Conservation (phyloP, 2,888 invertebrate genomes). For the Gerosis bhagava region DNA sequence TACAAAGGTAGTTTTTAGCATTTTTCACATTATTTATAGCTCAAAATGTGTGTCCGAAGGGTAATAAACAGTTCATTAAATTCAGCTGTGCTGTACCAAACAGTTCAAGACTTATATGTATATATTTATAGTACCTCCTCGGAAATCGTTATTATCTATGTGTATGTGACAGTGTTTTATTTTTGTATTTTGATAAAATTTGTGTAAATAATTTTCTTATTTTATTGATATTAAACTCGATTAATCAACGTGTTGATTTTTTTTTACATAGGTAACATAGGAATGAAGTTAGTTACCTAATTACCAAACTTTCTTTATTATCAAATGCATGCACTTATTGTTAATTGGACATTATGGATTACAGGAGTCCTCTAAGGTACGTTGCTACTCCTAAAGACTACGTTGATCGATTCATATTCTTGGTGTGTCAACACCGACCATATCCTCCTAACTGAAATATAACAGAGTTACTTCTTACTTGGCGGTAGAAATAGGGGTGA, state of each 20-base stretch:
- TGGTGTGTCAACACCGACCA: too few relatives aligned
- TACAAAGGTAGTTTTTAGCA: slow-evolving; percentile 40
- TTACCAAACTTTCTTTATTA: too few relatives aligned
- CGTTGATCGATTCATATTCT: too few relatives aligned
- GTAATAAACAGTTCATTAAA: slow-evolving; percentile 36
- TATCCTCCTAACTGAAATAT: too few relatives aligned
- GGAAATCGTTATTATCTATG: slow-evolving; percentile 62
- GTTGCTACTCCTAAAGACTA: too few relatives aligned
- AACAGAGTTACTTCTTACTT: too few relatives aligned
- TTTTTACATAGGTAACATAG: too few relatives aligned
- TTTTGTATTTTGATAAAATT: slow-evolving; percentile 82
- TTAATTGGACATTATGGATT: too few relatives aligned
- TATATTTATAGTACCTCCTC: slow-evolving; percentile 56
- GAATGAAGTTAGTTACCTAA: too few relatives aligned
- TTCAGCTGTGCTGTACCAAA: slow-evolving; percentile 44
- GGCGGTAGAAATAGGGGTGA: too few relatives aligned
- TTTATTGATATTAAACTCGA: slow-evolving; percentile 82
- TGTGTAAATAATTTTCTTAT: slow-evolving; percentile 82
- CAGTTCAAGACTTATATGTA: slow-evolving; percentile 52
- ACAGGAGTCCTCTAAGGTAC: too few relatives aligned
- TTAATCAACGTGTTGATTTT: slow-evolving; percentile 58
- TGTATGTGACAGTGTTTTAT: slow-evolving; percentile 81
- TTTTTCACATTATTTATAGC: slow-evolving; percentile 42
- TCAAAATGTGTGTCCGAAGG: slow-evolving; percentile 37
- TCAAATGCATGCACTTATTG: too few relatives aligned